phyloP scores from a whole-genome alignment of 2,113 vertebrate species.

The Rallus limicola region DNA sequence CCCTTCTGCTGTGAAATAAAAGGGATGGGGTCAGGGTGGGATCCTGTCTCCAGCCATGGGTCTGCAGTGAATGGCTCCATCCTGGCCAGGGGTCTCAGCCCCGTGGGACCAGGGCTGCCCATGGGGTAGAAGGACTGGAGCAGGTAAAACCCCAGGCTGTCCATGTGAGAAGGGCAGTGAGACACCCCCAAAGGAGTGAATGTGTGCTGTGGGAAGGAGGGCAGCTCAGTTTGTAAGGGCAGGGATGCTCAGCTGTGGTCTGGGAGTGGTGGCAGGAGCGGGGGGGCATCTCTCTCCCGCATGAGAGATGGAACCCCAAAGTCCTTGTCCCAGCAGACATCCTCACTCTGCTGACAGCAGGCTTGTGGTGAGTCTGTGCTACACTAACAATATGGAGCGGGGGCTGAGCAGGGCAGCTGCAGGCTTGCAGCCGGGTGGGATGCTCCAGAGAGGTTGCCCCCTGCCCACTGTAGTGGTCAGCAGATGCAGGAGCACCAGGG shows the following conservation, averaged over 20 bases:
- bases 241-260: not conserved
- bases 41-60: not conserved
- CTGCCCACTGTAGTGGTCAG: rapidly evolving
- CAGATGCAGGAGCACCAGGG: not conserved
- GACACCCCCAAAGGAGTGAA: not conserved
- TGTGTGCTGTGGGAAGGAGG: rapidly evolving
- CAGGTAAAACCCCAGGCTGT: not conserved
- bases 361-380: not conserved
- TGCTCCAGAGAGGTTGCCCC: not conserved
- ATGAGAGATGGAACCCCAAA: not conserved
- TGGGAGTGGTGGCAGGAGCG: not conserved
- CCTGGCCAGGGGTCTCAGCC: rapidly evolving
- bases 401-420: rapidly evolving
- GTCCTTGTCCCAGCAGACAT: not conserved
- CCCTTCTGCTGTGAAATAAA: not conserved
- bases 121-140: rapidly evolving
- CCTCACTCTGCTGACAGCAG: rapidly evolving
- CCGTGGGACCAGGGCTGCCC: not conserved
- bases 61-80: not conserved
- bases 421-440: not conserved
- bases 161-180: rapidly evolving
- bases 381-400: rapidly evolving
- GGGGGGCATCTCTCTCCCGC: rapidly evolving
- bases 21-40: not conserved
- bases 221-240: not conserved